A percentile compares a stretch with the other conserved stretches of the same genome.
phyloP scores from a whole-genome alignment of 1,140 invertebrate genomes.

The Trichonephila clavipes region DNA sequence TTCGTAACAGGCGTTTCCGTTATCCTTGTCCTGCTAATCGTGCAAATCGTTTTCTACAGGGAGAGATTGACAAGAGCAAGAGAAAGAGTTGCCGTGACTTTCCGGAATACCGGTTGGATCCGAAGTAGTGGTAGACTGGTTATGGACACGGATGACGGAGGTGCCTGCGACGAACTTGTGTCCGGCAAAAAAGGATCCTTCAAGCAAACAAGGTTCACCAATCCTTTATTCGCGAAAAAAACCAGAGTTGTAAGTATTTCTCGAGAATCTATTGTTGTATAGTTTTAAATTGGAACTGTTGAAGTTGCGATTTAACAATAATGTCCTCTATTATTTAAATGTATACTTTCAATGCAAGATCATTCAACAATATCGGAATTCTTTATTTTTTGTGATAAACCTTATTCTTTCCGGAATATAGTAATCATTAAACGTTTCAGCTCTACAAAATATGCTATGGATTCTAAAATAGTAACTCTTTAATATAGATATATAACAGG shows the following conservation, averaged over 20 bases:
- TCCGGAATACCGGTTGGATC: slow-evolving; percentile 31
- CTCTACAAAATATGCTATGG: too few relatives aligned
- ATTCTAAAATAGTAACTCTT: too few relatives aligned
- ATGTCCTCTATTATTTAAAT: too few relatives aligned
- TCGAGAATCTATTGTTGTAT: neutral
- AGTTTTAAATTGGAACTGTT: too few relatives aligned
- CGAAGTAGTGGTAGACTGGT: slow-evolving; percentile 24
- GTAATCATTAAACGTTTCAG: too few relatives aligned
- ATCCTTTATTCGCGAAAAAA: slow-evolving; percentile 56
- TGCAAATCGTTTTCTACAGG: neutral
- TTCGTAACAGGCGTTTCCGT: neutral
- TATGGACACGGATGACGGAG: slow-evolving; percentile 51
- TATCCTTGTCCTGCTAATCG: neutral
- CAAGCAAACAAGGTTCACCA: slow-evolving; percentile 13
- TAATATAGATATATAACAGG: too few relatives aligned
- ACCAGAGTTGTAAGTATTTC: neutral
- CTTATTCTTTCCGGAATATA: too few relatives aligned
- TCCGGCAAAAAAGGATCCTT: neutral
- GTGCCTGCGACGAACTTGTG: slow-evolving; percentile 56
- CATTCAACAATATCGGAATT: too few relatives aligned
- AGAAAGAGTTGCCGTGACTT: slow-evolving; percentile 47
- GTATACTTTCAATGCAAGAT: too few relatives aligned
- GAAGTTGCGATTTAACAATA: too few relatives aligned
- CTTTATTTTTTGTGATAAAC: too few relatives aligned
- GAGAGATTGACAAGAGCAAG: neutral